Base-by-base conservation (phyloP, 2,797 vertebrate genomes). In the Furcifer pardalis region DNA sequence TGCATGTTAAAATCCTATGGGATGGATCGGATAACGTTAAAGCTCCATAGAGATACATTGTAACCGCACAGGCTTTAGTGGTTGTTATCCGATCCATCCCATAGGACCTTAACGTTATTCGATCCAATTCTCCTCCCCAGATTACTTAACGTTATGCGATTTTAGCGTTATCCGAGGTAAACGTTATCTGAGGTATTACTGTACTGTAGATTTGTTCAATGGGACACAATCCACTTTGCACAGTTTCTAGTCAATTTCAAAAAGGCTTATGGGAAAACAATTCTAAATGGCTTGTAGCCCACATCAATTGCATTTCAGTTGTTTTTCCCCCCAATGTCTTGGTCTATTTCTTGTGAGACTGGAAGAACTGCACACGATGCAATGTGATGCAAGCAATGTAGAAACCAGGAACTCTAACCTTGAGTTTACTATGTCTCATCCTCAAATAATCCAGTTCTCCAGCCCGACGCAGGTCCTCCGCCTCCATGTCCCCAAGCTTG, bases 361-460 rank as follows among this genome's bases (percentile, higher is more conserved):
- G 4, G 10, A 72, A 2, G 7, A 37, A 62, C 17, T 35, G 32
- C 3, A 17, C 17, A 37, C 42, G 71, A 40, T 1, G 10, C 25
- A 40, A 46, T 13, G 2, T 12, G 23, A 30, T 21, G n/a, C 69
- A 60, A 30, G 5, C 17, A n/a, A 8, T 21, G 13, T 78, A 32
- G 35, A 62, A 44, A 5, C 59, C 12, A 9, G 32, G 4, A 9
- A 2, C 17, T 72, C 86, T 37, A 7, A 82, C 60, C 65, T 91
- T 85, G 30, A 89, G 44, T 35, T 78, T 44, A 10, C 59, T 3
- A 25, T 87, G 79, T 2, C 46, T 19, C 4, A 49, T 42, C 72
- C 77, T 69, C 86, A 86, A 71, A 13, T 44, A 85, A 7, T 86
- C 77, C 65, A 88, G 69, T 7, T 78, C 85, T 59, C 52, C 74